Evolutionary conservation across 1,140 invertebrate species (phyloP).

Genomic region (Brachystomella parvula): DNA sequence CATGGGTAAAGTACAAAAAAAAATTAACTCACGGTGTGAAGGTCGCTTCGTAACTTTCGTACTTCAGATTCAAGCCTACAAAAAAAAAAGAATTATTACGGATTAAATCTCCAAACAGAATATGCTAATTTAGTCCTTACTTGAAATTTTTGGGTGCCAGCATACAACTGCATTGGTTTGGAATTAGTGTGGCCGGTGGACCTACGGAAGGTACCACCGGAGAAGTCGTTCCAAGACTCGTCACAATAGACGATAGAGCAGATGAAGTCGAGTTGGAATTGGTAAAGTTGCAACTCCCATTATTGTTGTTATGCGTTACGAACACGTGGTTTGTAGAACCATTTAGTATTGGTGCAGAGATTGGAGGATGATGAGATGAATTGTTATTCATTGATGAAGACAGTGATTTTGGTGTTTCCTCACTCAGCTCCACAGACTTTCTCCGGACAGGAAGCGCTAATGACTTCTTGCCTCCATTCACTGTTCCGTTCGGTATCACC

Average conservation of each 20-base stretch:
- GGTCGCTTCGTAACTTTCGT: conserved; percentile 69
- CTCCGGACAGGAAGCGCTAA: conserved; percentile 26
- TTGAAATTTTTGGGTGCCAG: conserved; percentile 24
- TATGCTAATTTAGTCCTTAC: neutral
- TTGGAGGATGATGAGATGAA: conserved; percentile 22
- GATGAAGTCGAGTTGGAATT: conserved; percentile 5
- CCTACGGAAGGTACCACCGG: neutral
- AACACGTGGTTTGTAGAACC: conserved; percentile 8
- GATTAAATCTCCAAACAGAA: conserved; percentile 7
- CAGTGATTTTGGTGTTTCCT: neutral
- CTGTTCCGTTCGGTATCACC: conserved; percentile 34
- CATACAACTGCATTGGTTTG: conserved; percentile 17
- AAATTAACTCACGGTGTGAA: no score
- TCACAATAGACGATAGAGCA: neutral
- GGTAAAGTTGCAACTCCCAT: conserved; percentile 4
- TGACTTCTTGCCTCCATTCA: conserved; percentile 18
- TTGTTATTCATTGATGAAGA: conserved; percentile 8
- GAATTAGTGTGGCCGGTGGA: conserved; percentile 12
- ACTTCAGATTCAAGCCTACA: conserved; percentile 57
- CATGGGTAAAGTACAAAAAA: no score
- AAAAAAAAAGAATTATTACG: neutral
- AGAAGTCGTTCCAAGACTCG: neutral
- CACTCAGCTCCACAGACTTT: conserved; percentile 29
- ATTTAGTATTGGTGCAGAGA: neutral
- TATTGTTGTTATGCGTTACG: conserved; percentile 7